phyloP scores from a whole-genome alignment of 2,113 vertebrate genomes.

The Danionella cerebrum region DNA sequence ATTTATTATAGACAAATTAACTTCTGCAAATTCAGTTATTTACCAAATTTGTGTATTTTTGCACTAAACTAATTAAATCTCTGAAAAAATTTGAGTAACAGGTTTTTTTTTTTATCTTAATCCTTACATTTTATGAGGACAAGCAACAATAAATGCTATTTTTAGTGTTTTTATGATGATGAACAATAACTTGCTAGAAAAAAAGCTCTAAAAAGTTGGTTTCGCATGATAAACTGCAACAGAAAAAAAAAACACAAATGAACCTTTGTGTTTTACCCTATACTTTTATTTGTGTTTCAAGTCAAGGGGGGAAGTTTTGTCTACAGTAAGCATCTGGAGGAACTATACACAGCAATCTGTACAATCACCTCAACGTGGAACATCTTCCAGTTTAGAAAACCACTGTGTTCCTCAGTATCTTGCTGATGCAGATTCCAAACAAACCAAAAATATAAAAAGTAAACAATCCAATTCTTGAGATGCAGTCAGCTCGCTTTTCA shows the following conservation, averaged over 20 bases:
- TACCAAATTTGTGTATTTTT: too few relatives aligned
- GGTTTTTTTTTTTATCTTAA: too few relatives aligned
- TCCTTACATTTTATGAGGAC: too few relatives aligned
- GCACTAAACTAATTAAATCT: too few relatives aligned
- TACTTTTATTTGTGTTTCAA: slow-evolving; percentile 40
- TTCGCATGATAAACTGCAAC: background rate
- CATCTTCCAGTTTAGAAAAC: background rate
- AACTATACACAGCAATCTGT: slow-evolving; percentile 40
- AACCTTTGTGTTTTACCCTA: slow-evolving; percentile 10
- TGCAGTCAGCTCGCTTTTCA: slow-evolving; percentile 4
- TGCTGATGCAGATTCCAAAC: slow-evolving; percentile 18
- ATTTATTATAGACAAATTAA: too few relatives aligned
- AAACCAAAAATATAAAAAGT: background rate
- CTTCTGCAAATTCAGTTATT: too few relatives aligned
- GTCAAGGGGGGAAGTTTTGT: slow-evolving; percentile 42
- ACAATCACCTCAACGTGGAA: slow-evolving; percentile 10
- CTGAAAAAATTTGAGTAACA: too few relatives aligned
- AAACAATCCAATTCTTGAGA: slow-evolving; percentile 7
- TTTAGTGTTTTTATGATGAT: too few relatives aligned
- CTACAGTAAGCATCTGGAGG: slow-evolving; percentile 38
- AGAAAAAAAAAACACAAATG: background rate
- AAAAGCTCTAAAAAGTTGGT: too few relatives aligned
- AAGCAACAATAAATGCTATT: background rate
- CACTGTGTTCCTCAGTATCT: background rate
- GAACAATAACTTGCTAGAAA: too few relatives aligned